phyloP scores from a whole-genome alignment of 2,113 vertebrate genomes.

The Myrmecophaga tridactyla region DNA sequence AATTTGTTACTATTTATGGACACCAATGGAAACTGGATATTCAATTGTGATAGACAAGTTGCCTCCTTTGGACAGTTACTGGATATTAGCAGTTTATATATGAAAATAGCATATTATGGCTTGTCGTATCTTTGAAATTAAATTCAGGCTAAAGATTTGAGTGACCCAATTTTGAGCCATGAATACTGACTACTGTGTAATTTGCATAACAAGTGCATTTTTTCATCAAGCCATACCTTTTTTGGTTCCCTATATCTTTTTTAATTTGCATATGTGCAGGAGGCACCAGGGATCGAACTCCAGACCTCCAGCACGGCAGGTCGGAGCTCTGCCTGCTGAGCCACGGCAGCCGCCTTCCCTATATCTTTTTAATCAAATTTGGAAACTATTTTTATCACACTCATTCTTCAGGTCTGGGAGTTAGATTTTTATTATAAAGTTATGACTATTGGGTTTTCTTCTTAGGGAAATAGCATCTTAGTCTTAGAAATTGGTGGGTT shows the following conservation, averaged over 20 bases:
- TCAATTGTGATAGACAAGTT: conserved; percentile 77
- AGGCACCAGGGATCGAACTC: too few species aligned
- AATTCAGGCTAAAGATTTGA: conserved; percentile 62
- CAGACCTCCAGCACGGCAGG: too few species aligned
- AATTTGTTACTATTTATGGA: conserved; percentile 79
- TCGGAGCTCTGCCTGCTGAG: too few species aligned
- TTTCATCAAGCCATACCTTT: not conserved
- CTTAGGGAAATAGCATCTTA: conserved; percentile 67
- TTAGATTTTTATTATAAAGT: conserved; percentile 76
- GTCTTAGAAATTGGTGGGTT: conserved; percentile 70
- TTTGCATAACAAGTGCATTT: conserved; percentile 28
- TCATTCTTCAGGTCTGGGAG: conserved; percentile 63
- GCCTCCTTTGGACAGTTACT: conserved; percentile 77
- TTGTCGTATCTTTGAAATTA: conserved; percentile 61
- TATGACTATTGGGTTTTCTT: conserved; percentile 71
- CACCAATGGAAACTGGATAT: conserved; percentile 75
- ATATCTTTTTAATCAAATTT: conserved; percentile 63
- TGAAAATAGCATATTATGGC: conserved; percentile 68
- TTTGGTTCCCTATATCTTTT: conserved; percentile 56
- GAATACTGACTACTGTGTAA: conserved; percentile 52
- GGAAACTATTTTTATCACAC: conserved; percentile 56
- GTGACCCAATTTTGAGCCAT: conserved; percentile 69
- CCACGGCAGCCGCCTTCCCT: too few species aligned
- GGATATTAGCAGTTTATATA: conserved; percentile 74
- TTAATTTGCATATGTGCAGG: too few species aligned